These are phyloP conservation scores for Ranitomeya variabilis DNA, from an alignment of 2,113 vertebrate genomes.

Conservation along the genomic window DNA sequence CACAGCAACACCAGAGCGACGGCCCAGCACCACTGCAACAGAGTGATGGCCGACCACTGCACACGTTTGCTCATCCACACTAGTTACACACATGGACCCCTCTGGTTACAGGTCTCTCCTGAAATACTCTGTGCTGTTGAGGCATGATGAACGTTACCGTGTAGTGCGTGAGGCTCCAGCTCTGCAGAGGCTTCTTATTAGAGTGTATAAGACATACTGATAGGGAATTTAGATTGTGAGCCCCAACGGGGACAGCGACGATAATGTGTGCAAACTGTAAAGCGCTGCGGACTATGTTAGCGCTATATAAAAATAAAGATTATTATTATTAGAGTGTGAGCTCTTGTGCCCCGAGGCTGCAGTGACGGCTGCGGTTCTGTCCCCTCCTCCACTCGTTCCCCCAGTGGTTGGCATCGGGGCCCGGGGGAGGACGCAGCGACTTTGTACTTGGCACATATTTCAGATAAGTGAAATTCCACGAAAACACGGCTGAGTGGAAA, in stretches of 20 bases:
- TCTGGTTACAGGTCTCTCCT: background rate
- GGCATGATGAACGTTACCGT: background rate
- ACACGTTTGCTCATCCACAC: too few relatives aligned
- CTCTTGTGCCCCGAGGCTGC: background rate
- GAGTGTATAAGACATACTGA: too few relatives aligned
- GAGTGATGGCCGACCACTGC: too few relatives aligned
- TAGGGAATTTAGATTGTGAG: too few relatives aligned
- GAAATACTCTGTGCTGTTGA: background rate
- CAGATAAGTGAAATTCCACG: slow-evolving; percentile 17
- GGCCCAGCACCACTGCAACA: too few relatives aligned
- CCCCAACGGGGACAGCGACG: too few relatives aligned
- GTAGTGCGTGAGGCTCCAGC: background rate
- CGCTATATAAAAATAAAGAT: too few relatives aligned
- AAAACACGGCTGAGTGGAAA: background rate
- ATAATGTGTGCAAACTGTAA: too few relatives aligned
- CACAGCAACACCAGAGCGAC: too few relatives aligned
- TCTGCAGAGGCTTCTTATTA: background rate
- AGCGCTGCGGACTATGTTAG: too few relatives aligned
- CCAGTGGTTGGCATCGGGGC: background rate
- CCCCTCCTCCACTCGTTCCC: background rate
- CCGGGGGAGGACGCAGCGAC: background rate
- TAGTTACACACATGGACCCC: background rate
- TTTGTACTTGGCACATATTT: background rate
- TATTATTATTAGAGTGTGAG: too few relatives aligned
- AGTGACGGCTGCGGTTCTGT: background rate